These are phyloP conservation scores for Phanerotoma sp. DNA, from an alignment of 2,888 invertebrate genomes.

Conservation along the genomic window DNA sequence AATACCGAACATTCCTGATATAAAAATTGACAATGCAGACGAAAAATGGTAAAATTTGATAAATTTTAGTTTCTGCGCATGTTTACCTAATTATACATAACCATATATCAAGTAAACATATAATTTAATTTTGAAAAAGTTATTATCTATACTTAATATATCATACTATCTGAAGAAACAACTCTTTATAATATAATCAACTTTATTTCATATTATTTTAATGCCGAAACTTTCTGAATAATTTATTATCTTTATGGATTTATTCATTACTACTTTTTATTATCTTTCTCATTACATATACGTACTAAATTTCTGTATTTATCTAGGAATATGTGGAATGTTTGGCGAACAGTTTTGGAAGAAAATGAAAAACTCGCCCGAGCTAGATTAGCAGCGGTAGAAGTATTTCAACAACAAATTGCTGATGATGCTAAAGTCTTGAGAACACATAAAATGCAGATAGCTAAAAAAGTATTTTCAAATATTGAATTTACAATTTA, in stretches of 20 bases:
- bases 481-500: too few relatives aligned
- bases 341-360: conserved; percentile 95
- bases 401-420: conserved; percentile 93
- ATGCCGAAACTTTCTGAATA: too few relatives aligned
- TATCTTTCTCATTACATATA: neutral
- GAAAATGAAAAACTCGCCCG: conserved; percentile 93
- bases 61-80: too few relatives aligned
- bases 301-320: conserved; percentile 16
- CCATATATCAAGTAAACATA: too few relatives aligned
- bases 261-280: neutral
- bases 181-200: too few relatives aligned
- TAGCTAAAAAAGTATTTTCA: conserved; percentile 72
- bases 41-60: conserved; percentile 92
- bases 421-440: conserved; percentile 90
- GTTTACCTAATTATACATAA: too few relatives aligned
- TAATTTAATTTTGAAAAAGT: too few relatives aligned
- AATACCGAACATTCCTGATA: conserved; percentile 89
- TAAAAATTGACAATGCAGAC: conserved; percentile 85
- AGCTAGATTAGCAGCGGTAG: conserved; percentile 88
- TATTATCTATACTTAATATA: too few relatives aligned
- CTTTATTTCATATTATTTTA: neutral
- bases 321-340: conserved; percentile 92
- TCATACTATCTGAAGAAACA: too few relatives aligned
- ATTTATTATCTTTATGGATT: too few relatives aligned
- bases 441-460: conserved; percentile 78